Base-by-base conservation (phyloP, 2,888 invertebrate species). In the Icerya purchasi region DNA sequence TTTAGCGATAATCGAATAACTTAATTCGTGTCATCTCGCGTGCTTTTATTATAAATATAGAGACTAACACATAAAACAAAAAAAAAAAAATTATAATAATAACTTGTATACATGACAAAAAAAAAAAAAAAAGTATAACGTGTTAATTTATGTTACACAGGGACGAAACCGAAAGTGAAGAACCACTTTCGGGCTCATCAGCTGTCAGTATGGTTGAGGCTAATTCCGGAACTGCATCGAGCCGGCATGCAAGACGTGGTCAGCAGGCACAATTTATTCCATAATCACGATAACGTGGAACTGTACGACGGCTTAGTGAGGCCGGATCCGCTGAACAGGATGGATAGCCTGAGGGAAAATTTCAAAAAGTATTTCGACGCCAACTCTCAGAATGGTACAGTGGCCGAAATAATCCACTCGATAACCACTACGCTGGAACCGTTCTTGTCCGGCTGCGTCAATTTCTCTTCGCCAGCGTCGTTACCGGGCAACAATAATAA, bases 111-210 rank as follows among this genome's bases (percentile, higher is more conserved):
- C n/a, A n/a, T n/a, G n/a, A n/a, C n/a, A n/a, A n/a, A n/a, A n/a
- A n/a, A n/a, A n/a, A n/a, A n/a, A n/a, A n/a, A n/a, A n/a, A n/a
- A n/a, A n/a, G n/a, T n/a, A n/a, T n/a, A n/a, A n/a, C n/a, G n/a
- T n/a, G n/a, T n/a, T n/a, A n/a, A n/a, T n/a, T n/a, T n/a, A 18
- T 8, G 5, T 23, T 66, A 71, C 73, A 1, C 78, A 93, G 93
- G 90, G 65, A 81, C 86, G 79, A 90, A 91, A 69, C 88, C 92
- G 1, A 81, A 85, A 62, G 80, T 90, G 73, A 89, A 88, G 70
- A 90, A 91, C 71, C 93, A 93, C 74, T 94, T 89, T 74, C 79
- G 93, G 56, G 91, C 93, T 1, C 92, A 93, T 72, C 91, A 93
- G 70, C 77, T 94, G 56, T 92, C 93, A 54, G 88, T 94, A 53